Evolutionary conservation across 2,797 vertebrate species (phyloP), one percentile per base, ranked within the genome.

Genomic region (Cephalopachus bancanus): DNA sequence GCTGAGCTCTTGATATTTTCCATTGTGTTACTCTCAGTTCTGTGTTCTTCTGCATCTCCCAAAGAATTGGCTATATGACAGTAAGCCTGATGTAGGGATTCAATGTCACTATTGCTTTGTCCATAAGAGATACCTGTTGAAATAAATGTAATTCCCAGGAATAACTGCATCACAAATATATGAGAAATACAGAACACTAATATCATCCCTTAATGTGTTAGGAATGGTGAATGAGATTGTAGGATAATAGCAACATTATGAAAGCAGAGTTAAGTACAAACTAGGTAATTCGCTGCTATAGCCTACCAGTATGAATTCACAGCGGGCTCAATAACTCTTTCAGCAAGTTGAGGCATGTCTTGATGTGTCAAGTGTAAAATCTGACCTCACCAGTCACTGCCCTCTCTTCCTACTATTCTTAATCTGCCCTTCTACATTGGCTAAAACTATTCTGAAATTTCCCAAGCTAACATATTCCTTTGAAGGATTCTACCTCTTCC

Each of bases 81-180:
- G 95, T 99, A 99, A 0, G 99, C 99, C 88, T 99, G 99, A 24
- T 99, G 99, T 3, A 99, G 97, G 0, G 99, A 99, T 97, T 99
- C 99, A 10, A 99, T 97, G 53, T 99, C 99, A 94, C 99, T 99
- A 24, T 80, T 98, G n/a, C 98, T 99, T 95, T 99, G 99, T 76
- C 98, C 98, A 59, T 96, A 98, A 11, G 98, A 98, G 97, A 97
- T 0, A 83, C 98, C 99, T 99, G 91, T 71, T 64, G 83, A 96
- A 97, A 98, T 74, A 91, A 96, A 75, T 22, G 90, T 24, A 59
- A 79, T 74, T 22, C 1, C 37, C 26, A 95, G 17, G 75, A 51
- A 91, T 5, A 79, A 65, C 72, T 55, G 7, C 16, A 76, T 10
- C n/a, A 62, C 33, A 91, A 83, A 67, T 83, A 89, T 37, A 44